A percentile compares a stretch with the other conserved stretches of the same genome.
Evolutionary conservation across 2,888 invertebrate genomes (phyloP).

Genomic region (Anoncus sp.): DNA sequence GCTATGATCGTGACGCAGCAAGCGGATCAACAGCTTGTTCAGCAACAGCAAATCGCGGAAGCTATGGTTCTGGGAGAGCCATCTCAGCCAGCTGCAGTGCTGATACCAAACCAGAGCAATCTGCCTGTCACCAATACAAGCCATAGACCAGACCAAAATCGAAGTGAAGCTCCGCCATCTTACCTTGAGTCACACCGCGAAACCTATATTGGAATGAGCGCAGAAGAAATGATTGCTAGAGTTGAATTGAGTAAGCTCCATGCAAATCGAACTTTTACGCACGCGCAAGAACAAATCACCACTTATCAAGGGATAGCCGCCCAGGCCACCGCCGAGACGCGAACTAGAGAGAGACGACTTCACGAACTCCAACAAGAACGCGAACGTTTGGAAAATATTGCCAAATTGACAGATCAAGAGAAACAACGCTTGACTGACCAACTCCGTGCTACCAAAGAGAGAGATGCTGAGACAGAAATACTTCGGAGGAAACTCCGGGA

Average conservation of each 20-base stretch:
- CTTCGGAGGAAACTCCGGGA: slow-evolving; percentile 9
- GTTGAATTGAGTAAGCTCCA: slow-evolving; percentile 16
- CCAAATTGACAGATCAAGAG: background rate
- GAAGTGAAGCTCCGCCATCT: background rate
- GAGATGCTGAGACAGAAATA: background rate
- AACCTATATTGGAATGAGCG: background rate
- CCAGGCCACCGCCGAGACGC: background rate
- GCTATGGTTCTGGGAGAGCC: background rate
- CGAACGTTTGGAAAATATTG: background rate
- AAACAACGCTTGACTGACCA: background rate
- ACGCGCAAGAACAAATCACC: slow-evolving; percentile 12
- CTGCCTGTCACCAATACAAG: background rate
- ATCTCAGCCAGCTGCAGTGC: no score
- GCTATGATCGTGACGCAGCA: background rate
- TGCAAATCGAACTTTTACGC: slow-evolving; percentile 8
- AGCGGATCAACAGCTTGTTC: background rate
- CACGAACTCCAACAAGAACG: background rate
- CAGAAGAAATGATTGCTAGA: slow-evolving; percentile 2
- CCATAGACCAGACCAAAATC: background rate
- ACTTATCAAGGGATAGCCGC: slow-evolving; percentile 1
- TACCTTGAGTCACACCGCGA: background rate
- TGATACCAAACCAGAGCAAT: background rate
- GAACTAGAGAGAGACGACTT: background rate
- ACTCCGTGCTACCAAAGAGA: background rate
- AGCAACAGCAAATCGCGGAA: background rate